Evolutionary conservation across 2,113 vertebrate genomes (phyloP), one percentile per base, ranked within the genome.

Genomic region (Rhynchopsitta pachyrhyncha): DNA sequence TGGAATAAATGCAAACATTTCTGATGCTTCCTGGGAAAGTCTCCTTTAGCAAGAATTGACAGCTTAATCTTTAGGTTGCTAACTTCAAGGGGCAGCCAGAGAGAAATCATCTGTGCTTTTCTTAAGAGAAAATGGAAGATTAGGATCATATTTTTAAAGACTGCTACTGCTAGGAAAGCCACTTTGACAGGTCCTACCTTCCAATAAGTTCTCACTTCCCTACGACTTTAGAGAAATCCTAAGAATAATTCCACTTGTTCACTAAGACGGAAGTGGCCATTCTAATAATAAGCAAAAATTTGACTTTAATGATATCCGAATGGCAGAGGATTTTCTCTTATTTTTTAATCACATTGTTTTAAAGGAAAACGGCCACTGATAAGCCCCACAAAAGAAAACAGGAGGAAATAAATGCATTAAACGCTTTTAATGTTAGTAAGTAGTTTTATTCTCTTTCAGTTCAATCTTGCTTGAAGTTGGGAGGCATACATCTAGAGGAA

Each of bases 81-180:
- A 50, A 67, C 76, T 92, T 95, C 71, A 86, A 86, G 46, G 17
- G 41, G 12, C 49, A 95, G 60, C 23, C 46, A 75, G 50, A 75
- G 39, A 77, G 11, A 90, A 79, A 88, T 80, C 2, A 62, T 47
- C 22, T 88, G 46, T 59, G 55, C 86, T 74, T 69, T 90, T 94
- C 62, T 88, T 74, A 74, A 77, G 37, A 31, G 49, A 88, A 95
- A 94, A 78, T 82, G 41, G 41, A 91, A 95, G 93, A 92, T 67
- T 49, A 63, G 29, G 41, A 84, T 90, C 23, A 42, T 74, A 93
- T 63, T 93, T 66, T 86, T 68, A 63, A 94, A 95, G 19, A 31
- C 12, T 83, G 46, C 10, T 64, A 33, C 35, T 70, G 17, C 8
- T 60, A 79, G 16, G 11, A 88, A 93, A 95, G 60, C 23, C 9